Base-by-base conservation (phyloP, 35 echinoderm and acorn worm species). In the Hemicentrotus pulcherrimus region DNA sequence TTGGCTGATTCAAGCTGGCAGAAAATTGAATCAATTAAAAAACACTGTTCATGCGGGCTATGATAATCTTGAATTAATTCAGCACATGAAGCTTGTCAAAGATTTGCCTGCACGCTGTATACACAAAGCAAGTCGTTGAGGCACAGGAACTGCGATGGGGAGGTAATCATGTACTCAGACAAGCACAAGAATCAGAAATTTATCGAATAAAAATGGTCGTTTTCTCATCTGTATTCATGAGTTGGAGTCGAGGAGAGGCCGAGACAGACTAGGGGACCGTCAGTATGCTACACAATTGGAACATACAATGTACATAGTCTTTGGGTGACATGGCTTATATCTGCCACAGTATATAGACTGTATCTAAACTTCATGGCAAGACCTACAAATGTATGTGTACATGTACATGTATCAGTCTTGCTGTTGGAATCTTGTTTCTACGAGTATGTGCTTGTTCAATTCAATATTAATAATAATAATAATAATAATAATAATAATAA, bases 1-100 rank as follows among this genome's bases (percentile, higher is more conserved):
- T 78, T 78, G 65, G 22, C 65, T 6, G 28, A 78, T 78, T 28
- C 65, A 78, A 78, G 65, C 65, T 78, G 65, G 65, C 65, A 78
- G 65, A 78, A 78, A 78, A 78, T 78, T 78, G 28, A 78, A 78
- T 78, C 65, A 78, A 78, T 78, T 78, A 78, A 78, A 78, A 78
- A 78, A 78, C 65, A 78, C 65, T 78, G 65, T 28, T 78, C 65
- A 78, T 78, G 65, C 65, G n/a, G 52, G 65, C 65, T 78, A n/a
- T 28, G 24, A 78, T 78, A n/a, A 78, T 78, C 19, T 28, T 78
- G 65, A 78, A 78, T 78, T 78, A 78, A 78, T 78, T 78, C 65
- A 28, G 65, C 65, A 78, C 65, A 78, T 78, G 65, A 41, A 78
- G 65, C 22, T 78, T n/a, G 19, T 28, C 65, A 78, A 7, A 78